Percentiles rank a stretch among this genome's conserved stretches.
Conservation (phyloP, 2,888 invertebrate genomes). For the Bimastos eiseni region DNA sequence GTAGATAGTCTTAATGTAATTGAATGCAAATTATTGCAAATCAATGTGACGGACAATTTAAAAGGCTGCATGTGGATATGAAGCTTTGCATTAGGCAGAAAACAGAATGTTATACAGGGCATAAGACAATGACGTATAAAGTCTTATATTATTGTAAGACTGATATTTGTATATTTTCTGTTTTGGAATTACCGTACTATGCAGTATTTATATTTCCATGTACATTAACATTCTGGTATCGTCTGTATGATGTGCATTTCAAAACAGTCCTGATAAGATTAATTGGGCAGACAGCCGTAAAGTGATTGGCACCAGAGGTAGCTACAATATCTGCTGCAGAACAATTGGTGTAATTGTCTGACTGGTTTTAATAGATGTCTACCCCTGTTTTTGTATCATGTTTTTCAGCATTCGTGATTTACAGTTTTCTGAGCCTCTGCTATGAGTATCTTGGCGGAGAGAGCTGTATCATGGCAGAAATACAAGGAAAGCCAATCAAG, state of each 20-base stretch:
- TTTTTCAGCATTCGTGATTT: constrained; percentile 90
- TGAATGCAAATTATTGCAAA: background rate
- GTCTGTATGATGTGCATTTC: background rate
- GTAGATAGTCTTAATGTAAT: background rate
- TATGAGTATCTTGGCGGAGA: constrained; percentile 99
- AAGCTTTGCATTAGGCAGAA: background rate
- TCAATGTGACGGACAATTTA: background rate
- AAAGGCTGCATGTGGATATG: background rate
- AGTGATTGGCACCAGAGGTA: background rate
- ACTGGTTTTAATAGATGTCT: background rate
- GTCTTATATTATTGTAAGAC: background rate
- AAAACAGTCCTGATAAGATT: background rate
- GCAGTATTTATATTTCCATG: background rate
- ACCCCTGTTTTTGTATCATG: background rate
- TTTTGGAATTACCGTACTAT: background rate
- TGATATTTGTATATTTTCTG: background rate
- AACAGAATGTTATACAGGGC: background rate
- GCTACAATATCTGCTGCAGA: background rate
- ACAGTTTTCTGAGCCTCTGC: constrained; percentile 97
- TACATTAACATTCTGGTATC: background rate
- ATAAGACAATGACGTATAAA: background rate
- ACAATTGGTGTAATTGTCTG: background rate
- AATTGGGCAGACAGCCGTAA: too few species aligned
- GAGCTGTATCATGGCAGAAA: constrained; percentile 97
- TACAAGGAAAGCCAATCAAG: constrained; percentile 92